These are phyloP conservation scores for Aphidius ervi DNA, from an alignment of 1,140 invertebrate genomes.

Conservation along the genomic window DNA sequence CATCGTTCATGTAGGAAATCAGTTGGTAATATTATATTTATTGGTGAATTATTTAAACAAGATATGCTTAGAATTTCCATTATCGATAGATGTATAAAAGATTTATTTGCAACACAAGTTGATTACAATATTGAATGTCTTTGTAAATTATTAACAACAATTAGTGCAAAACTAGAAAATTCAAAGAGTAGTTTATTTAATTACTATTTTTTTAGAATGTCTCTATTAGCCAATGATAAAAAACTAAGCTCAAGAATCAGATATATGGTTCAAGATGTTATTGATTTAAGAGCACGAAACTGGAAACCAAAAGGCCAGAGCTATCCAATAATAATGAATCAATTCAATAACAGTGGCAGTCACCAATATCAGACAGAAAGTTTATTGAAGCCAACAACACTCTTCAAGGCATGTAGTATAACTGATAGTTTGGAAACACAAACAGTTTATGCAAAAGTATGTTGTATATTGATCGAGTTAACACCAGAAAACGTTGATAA, in stretches of 20 bases:
- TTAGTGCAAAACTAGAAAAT: conserved; percentile 84
- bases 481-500: conserved; percentile 87
- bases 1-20: conserved; percentile 73
- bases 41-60: conserved; percentile 28
- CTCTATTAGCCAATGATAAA: no score
- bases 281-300: conserved; percentile 76
- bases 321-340: no score
- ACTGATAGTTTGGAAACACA: conserved; percentile 64
- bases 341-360: no score
- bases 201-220: background rate
- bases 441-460: conserved; percentile 75
- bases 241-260: conserved; percentile 75
- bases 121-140: no score
- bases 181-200: conserved; percentile 1
- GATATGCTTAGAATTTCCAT: no score
- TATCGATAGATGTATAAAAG: no score
- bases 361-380: no score
- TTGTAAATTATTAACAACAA: conserved; percentile 28
- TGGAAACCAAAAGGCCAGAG: conserved; percentile 70
- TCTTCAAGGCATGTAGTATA: conserved; percentile 49
- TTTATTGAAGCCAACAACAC: no score
- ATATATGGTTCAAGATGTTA: conserved; percentile 95
- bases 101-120: no score
- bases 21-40: conserved; percentile 70
- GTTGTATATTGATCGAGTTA: conserved; percentile 83